Conservation (phyloP, 2,113 vertebrate genomes). For the Erinaceus europaeus region DNA sequence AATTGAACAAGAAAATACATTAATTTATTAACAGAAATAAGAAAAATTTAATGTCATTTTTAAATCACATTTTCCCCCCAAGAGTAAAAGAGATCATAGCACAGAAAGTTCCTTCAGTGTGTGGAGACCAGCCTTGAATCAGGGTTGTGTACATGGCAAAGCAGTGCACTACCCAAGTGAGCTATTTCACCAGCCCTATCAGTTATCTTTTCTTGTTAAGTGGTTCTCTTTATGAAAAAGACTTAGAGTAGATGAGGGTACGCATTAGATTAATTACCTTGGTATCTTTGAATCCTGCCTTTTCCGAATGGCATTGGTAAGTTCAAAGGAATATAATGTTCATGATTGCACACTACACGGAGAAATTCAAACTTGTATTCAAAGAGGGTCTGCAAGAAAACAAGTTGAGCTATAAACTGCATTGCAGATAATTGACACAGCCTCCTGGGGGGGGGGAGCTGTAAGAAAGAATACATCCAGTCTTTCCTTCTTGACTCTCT, state of each 20-base stretch:
- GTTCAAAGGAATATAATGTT: constrained; percentile 97
- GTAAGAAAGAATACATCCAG: background rate
- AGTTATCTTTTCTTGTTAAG: no score
- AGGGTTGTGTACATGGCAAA: no score
- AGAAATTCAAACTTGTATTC: constrained; percentile 99
- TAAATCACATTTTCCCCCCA: background rate
- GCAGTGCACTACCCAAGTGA: no score
- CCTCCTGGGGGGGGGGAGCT: constrained; percentile 5
- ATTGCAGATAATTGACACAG: background rate
- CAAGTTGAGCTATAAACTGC: constrained; percentile 37
- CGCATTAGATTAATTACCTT: constrained; percentile 89
- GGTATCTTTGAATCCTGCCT: constrained; percentile 95
- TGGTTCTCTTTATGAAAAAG: background rate
- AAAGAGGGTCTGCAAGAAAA: constrained; percentile 90
- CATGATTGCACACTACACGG: constrained; percentile 95
- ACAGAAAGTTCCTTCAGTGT: no score
- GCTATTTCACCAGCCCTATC: no score
- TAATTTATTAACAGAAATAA: constrained; percentile 9
- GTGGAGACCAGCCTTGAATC: no score
- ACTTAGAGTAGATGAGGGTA: background rate
- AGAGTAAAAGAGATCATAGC: no score
- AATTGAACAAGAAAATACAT: constrained; percentile 7
- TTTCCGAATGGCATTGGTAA: constrained; percentile 99
- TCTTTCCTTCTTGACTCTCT: background rate
- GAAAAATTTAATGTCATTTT: background rate